These are phyloP conservation scores for Sphecodes monilicornis DNA, from an alignment of 2,888 invertebrate species.

Conservation along the genomic window DNA sequence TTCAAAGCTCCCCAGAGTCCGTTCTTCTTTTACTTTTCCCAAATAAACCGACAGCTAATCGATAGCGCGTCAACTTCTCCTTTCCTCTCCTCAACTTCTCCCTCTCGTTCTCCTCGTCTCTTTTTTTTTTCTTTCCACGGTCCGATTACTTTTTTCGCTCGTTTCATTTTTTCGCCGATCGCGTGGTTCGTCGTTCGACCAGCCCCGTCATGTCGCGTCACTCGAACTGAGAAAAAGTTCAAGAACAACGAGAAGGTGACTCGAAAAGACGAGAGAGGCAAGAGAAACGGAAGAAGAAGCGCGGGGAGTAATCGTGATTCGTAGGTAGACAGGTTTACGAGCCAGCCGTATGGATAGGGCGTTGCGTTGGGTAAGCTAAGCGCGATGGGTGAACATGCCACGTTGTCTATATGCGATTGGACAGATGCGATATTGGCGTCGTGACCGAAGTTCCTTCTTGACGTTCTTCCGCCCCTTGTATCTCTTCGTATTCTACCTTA, in stretches of 20 bases:
- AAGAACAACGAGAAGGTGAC: background rate
- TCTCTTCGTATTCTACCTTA: background rate
- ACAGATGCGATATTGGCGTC: constrained; percentile 82
- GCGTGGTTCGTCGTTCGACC: background rate
- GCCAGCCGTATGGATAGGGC: constrained; percentile 6
- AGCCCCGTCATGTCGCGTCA: background rate
- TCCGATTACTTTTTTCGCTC: constrained; percentile 5
- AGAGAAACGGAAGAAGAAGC: background rate
- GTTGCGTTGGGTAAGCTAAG: constrained; percentile 48
- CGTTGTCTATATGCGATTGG: constrained; percentile 78
- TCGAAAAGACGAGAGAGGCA: background rate
- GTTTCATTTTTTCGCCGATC: background rate
- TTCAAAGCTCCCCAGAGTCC: constrained; percentile 77
- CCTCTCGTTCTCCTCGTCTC: background rate
- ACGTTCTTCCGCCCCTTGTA: constrained; percentile 75
- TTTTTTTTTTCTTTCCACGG: background rate
- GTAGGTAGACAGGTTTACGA: constrained; percentile 11
- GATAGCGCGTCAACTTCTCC: constrained; percentile 73
- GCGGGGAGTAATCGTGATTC: constrained; percentile 23
- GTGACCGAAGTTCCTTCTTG: constrained; percentile 67
- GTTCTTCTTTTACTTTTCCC: constrained; percentile 83
- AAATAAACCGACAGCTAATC: constrained; percentile 83
- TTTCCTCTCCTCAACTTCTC: background rate
- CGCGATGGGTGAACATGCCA: constrained; percentile 73
- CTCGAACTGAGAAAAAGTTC: background rate